Conservation (phyloP, 2,888 invertebrate genomes). For the Therioaphis trifolii region DNA sequence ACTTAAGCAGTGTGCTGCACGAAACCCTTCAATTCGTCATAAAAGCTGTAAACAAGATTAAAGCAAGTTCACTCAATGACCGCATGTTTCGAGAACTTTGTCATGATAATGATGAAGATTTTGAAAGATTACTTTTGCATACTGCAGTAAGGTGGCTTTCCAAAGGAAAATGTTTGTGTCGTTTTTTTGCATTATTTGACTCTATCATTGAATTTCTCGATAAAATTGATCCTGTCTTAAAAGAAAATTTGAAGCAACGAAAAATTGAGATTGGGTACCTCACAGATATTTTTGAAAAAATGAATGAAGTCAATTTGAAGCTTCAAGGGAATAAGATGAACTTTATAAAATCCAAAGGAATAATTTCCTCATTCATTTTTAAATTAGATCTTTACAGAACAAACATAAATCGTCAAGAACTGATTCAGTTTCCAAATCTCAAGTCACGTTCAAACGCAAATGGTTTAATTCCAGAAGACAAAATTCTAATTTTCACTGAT, state of each 20-base stretch:
- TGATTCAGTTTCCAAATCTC: slow-evolving; percentile 42
- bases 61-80: slow-evolving; percentile 62
- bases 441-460: slow-evolving; percentile 47
- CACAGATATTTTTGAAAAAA: slow-evolving; percentile 67
- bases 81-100: slow-evolving; percentile 63
- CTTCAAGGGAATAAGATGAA: slow-evolving; percentile 66
- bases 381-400: slow-evolving; percentile 45
- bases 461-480: slow-evolving; percentile 43
- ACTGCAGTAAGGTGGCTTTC: slow-evolving; percentile 61
- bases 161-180: slow-evolving; percentile 64
- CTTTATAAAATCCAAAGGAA: slow-evolving; percentile 42
- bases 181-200: slow-evolving; percentile 66
- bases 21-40: slow-evolving; percentile 65
- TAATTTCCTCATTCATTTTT: slow-evolving; percentile 44
- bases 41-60: slow-evolving; percentile 64
- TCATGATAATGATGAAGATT: slow-evolving; percentile 64
- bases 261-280: slow-evolving; percentile 68
- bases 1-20: slow-evolving; percentile 64
- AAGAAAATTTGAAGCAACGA: slow-evolving; percentile 66
- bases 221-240: too few relatives aligned
- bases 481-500: slow-evolving; percentile 54
- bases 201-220: slow-evolving; percentile 67
- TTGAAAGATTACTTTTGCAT: slow-evolving; percentile 61
- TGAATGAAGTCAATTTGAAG: slow-evolving; percentile 66
- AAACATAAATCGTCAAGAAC: not conserved